Evolutionary conservation across 2,797 vertebrate species (phyloP).

Genomic region (Gallinago stenura): DNA sequence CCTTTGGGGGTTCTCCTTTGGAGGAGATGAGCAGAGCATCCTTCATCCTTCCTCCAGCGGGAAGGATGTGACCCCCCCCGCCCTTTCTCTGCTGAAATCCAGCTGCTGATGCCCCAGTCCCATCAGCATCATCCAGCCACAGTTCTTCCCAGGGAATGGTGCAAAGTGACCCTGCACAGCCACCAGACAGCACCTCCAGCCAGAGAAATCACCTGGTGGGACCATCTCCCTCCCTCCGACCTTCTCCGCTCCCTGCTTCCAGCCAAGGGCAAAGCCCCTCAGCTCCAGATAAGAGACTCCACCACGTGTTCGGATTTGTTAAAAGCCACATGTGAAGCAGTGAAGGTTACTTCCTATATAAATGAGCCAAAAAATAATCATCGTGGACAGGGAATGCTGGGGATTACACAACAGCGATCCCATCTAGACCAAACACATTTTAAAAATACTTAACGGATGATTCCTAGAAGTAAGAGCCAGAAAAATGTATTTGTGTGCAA

Average conservation of each 20-base stretch:
- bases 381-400: not conserved
- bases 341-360: not conserved
- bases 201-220: not conserved
- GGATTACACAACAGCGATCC: not conserved
- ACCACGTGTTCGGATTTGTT: not conserved
- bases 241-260: not conserved
- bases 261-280: not conserved
- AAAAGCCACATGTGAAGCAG: not conserved
- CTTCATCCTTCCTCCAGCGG: not conserved
- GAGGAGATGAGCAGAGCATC: not conserved
- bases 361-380: not conserved
- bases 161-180: not conserved
- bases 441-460: not conserved
- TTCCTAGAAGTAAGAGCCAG: constrained; percentile 6
- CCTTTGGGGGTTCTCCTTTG: not conserved
- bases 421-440: not conserved
- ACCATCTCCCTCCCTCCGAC: not conserved
- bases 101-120: not conserved
- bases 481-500: not conserved
- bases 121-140: not conserved
- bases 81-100: not conserved
- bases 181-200: not conserved
- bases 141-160: not conserved
- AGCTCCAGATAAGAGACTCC: not conserved
- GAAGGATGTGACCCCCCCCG: not conserved